These are phyloP conservation scores for Apteryx mantelli DNA, from an alignment of 2,113 vertebrate genomes.

Conservation along the genomic window DNA sequence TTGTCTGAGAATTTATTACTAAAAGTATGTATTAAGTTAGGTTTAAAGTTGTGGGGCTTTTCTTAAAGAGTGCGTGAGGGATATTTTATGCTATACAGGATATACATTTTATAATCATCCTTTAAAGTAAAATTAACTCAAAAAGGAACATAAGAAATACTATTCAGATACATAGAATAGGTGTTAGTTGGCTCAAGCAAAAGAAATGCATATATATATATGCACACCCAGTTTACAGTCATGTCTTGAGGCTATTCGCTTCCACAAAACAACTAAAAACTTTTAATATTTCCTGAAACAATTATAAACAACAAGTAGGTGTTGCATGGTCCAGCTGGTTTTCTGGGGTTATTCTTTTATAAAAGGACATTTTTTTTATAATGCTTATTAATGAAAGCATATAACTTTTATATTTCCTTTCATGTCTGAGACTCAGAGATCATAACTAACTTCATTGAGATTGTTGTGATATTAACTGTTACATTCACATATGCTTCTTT, in stretches of 20 bases:
- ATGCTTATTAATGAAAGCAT: too few relatives aligned
- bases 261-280: too few relatives aligned
- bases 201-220: neutral
- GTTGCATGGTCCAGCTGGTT: too few relatives aligned
- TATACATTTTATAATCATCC: neutral
- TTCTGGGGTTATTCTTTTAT: too few relatives aligned
- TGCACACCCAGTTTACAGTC: neutral
- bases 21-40: neutral
- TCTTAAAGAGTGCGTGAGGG: neutral
- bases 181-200: neutral
- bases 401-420: too few relatives aligned
- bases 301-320: too few relatives aligned
- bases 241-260: too few relatives aligned
- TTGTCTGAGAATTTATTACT: neutral
- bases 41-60: neutral
- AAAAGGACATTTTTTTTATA: too few relatives aligned
- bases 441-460: neutral
- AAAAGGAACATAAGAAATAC: neutral
- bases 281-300: too few relatives aligned
- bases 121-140: too few relatives aligned
- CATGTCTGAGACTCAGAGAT: too few relatives aligned
- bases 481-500: neutral
- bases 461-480: neutral
- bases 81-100: accelerated
- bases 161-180: neutral